Evolutionary conservation across 2,888 invertebrate species (phyloP).

Genomic region (Oxystoma pomonae): DNA sequence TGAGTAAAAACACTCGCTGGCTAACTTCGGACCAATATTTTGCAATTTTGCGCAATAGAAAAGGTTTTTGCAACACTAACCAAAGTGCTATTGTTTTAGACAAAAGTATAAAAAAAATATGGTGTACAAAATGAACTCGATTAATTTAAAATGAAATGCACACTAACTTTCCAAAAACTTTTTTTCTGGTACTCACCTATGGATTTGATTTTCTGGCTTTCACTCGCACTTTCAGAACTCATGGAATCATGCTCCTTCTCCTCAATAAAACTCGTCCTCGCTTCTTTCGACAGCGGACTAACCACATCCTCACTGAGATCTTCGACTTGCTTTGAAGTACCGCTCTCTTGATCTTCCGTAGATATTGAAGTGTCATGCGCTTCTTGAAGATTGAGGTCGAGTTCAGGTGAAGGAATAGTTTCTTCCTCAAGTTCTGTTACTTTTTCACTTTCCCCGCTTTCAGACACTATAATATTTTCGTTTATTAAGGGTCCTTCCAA

Average conservation of each 20-base stretch:
- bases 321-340: not conserved
- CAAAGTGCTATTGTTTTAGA: too few relatives aligned
- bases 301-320: not conserved
- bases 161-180: too few relatives aligned
- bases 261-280: constrained; percentile 24
- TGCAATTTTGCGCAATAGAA: too few relatives aligned
- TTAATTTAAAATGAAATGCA: too few relatives aligned
- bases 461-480: not conserved
- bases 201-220: not conserved
- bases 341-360: not conserved
- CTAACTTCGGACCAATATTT: too few relatives aligned
- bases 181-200: not conserved
- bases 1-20: not conserved
- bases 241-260: constrained; percentile 27
- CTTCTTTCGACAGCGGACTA: constrained; percentile 15
- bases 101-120: too few relatives aligned
- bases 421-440: constrained; percentile 11
- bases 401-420: not conserved
- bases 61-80: too few relatives aligned
- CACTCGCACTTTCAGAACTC: constrained; percentile 17
- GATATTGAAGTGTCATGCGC: constrained; percentile 6
- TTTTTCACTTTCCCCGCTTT: not conserved
- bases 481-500: not conserved
- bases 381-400: not conserved
- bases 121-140: too few relatives aligned